phyloP scores from a whole-genome alignment of 1,140 invertebrate species.

The Liolophura sinensis region DNA sequence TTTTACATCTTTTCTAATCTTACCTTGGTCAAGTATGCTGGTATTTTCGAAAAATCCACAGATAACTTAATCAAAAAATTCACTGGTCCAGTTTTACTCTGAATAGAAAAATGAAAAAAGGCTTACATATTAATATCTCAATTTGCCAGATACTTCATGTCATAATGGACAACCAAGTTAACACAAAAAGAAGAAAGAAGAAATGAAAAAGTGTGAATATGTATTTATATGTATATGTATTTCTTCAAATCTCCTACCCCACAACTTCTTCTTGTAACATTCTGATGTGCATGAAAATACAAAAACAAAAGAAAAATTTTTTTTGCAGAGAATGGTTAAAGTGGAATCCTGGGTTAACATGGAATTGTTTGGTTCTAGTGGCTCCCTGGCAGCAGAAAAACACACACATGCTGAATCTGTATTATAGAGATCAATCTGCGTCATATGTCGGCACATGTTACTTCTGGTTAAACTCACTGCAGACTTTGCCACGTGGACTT shows the following conservation, averaged over 20 bases:
- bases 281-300: neutral
- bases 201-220: neutral
- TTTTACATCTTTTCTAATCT: slow-evolving; percentile 9
- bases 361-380: neutral
- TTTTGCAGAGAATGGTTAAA: neutral
- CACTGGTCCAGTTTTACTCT: slow-evolving; percentile 47
- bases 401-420: neutral
- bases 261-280: neutral
- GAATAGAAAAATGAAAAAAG: slow-evolving; percentile 17
- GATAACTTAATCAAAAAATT: slow-evolving; percentile 53
- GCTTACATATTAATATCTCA: neutral
- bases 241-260: no score
- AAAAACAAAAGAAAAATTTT: no score
- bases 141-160: neutral
- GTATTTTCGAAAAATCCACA: slow-evolving; percentile 52
- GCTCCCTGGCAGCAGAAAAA: neutral
- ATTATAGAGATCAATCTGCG: neutral
- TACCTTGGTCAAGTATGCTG: slow-evolving; percentile 50
- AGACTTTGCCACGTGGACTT: slow-evolving; percentile 35
- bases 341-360: neutral
- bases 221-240: neutral
- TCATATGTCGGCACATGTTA: no score
- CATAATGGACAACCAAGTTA: neutral
- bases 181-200: neutral
- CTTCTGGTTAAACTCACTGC: slow-evolving; percentile 17